Base-by-base conservation (phyloP, 2,797 vertebrate species). In the Salmo trutta region DNA sequence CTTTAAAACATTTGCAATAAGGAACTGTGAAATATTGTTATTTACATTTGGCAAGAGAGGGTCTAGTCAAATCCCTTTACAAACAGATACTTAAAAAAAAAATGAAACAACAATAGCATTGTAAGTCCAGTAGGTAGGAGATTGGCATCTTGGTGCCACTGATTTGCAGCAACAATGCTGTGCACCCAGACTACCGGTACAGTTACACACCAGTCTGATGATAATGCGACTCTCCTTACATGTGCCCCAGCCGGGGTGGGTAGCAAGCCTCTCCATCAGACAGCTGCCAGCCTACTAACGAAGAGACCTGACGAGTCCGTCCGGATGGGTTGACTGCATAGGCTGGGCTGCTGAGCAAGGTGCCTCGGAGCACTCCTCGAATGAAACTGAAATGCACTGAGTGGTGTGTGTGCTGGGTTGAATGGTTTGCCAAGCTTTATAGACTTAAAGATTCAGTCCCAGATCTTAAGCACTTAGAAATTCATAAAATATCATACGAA, bases 151-250 rank as follows among this genome's bases (percentile, higher is more conserved):
- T 72, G 1, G 71, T 21, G 77, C 74, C 77, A 76, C 82, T 72
- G 76, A 77, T 82, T 85, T 74, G 71, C 79, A 36, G 74, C 77
- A 31, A 47, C 41, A 47, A 47, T 47, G 70, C 80, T 83, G 74
- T 79, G 75, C 33, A 62, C 41, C 67, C 64, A 74, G 82, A 86
- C 83, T n/a, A 31, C 52, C 70, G 90, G 91, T 73, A 27, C 27
- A 70, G 90, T 91, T 91, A 91, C 90, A 86, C 85, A 36, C 36
- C 36, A 0, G 36, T 36, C 36, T 86, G 83, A 84, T 84, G 91
- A 90, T 91, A 92, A 76, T 77, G 71, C 16, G 82, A 82, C 84
- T 91, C 88, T 4, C 75, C 78, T 92, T 91, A 88, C 90, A 86
- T 75, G 75, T 64, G 67, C 52, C 77, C 76, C 31, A 62, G 75